phyloP scores from a whole-genome alignment of 1,140 invertebrate genomes.

The Tribolium madens region DNA sequence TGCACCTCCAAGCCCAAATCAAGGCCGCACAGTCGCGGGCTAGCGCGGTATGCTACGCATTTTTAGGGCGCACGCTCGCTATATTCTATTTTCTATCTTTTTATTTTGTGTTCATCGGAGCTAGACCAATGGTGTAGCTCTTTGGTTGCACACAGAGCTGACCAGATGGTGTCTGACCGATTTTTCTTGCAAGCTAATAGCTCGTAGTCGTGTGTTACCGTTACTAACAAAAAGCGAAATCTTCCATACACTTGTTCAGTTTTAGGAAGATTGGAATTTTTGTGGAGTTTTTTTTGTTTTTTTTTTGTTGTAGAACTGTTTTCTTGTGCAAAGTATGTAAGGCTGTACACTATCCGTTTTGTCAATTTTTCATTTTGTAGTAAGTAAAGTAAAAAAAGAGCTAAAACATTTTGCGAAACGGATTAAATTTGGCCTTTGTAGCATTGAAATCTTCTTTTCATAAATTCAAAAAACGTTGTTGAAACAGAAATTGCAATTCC shows the following conservation, averaged over 20 bases:
- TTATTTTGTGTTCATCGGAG: conserved; percentile 48
- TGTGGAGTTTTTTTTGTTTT: conserved; percentile 16
- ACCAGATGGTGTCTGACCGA: neutral
- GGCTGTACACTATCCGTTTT: neutral
- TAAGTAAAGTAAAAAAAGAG: too few species aligned
- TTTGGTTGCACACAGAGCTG: neutral
- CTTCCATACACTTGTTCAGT: neutral
- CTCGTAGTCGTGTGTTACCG: conserved; percentile 43
- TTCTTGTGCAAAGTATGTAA: neutral
- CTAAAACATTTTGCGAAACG: neutral
- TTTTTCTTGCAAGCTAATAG: conserved; percentile 48
- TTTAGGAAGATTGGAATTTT: conserved; percentile 20
- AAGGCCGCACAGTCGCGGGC: conserved; percentile 95
- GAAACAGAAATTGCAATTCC: conserved; percentile 55
- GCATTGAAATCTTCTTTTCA: too few species aligned
- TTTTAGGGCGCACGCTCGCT: conserved; percentile 65
- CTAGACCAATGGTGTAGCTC: neutral
- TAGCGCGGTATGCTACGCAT: conserved; percentile 90
- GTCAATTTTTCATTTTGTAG: neutral
- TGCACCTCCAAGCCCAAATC: conserved; percentile 99
- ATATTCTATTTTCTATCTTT: conserved; percentile 59
- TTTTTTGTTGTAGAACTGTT: conserved; percentile 18
- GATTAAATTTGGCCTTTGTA: neutral
- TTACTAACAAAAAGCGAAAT: conserved; percentile 31
- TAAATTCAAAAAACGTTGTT: neutral